Conservation (phyloP, 2,888 invertebrate species). For the Lochmaea crataegi region DNA sequence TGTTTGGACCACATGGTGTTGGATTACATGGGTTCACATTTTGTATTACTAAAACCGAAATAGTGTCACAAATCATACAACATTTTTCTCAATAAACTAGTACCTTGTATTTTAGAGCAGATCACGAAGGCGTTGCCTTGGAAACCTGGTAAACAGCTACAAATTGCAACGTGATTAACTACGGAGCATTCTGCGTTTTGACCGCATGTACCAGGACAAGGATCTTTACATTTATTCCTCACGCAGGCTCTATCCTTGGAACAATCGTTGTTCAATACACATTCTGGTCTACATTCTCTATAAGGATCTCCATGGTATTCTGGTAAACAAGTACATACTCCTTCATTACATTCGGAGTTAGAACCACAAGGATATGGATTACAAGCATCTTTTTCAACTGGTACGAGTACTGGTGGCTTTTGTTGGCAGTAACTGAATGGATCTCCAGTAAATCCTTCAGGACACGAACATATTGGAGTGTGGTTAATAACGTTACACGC, state of each 20-base stretch:
- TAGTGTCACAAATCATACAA: slow-evolving; percentile 25
- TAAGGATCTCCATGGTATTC: slow-evolving; percentile 80
- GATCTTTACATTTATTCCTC: slow-evolving; percentile 77
- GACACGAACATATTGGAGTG: slow-evolving; percentile 74
- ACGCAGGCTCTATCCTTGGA: slow-evolving; percentile 75
- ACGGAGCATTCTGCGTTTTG: slow-evolving; percentile 77
- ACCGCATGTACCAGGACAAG: slow-evolving; percentile 81
- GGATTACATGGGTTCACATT: slow-evolving; percentile 66
- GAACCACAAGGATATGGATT: slow-evolving; percentile 79
- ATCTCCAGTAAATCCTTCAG: slow-evolving; percentile 73
- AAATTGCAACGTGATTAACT: slow-evolving; percentile 80
- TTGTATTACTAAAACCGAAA: slow-evolving; percentile 39
- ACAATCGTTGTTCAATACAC: slow-evolving; percentile 77
- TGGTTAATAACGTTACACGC: slow-evolving; percentile 75
- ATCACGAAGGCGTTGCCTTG: slow-evolving; percentile 79
- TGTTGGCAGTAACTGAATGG: slow-evolving; percentile 67
- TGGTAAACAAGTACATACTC: slow-evolving; percentile 74
- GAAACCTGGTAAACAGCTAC: slow-evolving; percentile 68
- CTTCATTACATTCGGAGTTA: slow-evolving; percentile 76
- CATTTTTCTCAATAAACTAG: neutral
- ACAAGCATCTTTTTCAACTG: too few relatives aligned
- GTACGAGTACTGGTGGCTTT: too few relatives aligned
- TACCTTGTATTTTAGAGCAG: slow-evolving; percentile 69
- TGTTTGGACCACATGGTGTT: slow-evolving; percentile 70
- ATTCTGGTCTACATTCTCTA: slow-evolving; percentile 77